phyloP scores from a whole-genome alignment of 2,888 invertebrate genomes.

The Drosophila paracracens region DNA sequence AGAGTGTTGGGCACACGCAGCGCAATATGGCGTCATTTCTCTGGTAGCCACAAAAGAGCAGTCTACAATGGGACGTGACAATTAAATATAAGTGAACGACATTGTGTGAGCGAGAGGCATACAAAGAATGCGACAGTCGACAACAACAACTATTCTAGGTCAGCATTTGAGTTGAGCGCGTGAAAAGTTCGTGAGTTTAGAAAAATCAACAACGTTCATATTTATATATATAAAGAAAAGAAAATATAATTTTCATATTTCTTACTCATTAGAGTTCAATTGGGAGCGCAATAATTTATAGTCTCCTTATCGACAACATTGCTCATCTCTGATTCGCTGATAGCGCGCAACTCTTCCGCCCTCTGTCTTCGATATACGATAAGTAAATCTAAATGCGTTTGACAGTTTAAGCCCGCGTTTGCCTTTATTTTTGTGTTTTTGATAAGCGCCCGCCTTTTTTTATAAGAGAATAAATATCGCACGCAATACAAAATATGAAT shows the following conservation, averaged over 20 bases:
- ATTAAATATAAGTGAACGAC: slow-evolving; percentile 67
- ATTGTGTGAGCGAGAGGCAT: slow-evolving; percentile 21
- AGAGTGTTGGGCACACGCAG: slow-evolving; percentile 32
- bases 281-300: slow-evolving; percentile 2
- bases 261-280: not conserved
- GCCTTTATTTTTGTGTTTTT: slow-evolving; percentile 10
- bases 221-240: not conserved
- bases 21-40: slow-evolving; percentile 76
- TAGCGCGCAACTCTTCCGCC: not conserved
- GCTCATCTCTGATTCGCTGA: slow-evolving; percentile 32
- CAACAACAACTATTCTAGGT: slow-evolving; percentile 55
- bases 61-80: slow-evolving; percentile 64
- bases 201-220: not conserved
- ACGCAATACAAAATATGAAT: slow-evolving; percentile 46
- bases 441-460: slow-evolving; percentile 38
- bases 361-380: slow-evolving; percentile 17
- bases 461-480: slow-evolving; percentile 39
- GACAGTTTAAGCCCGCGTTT: slow-evolving; percentile 53
- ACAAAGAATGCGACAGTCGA: slow-evolving; percentile 14
- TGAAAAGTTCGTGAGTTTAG: slow-evolving; percentile 35
- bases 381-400: slow-evolving; percentile 43
- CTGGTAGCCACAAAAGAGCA: slow-evolving; percentile 47
- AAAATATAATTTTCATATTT: not conserved
- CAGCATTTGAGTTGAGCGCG: slow-evolving; percentile 60
- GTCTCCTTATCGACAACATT: slow-evolving; percentile 19